Evolutionary conservation across 92 coral and sea anemone species (phyloP), one percentile per base, ranked within the genome.

Genomic region (Zoanthus sansibaricus): DNA sequence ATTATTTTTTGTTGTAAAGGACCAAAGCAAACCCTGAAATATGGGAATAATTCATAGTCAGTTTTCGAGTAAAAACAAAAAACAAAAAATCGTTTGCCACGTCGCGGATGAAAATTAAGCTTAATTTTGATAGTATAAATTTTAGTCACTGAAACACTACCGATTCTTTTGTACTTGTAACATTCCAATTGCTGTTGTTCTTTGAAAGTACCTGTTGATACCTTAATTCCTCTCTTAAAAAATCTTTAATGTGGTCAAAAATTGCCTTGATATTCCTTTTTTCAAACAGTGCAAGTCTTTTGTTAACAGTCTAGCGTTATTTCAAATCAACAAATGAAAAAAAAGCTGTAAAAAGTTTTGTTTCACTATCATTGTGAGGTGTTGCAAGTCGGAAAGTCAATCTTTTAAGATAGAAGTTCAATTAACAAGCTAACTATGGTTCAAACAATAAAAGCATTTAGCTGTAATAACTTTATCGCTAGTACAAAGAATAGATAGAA

Each of bases 1-100:
- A 48, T 31, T 70, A 54, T 56, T 56, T 56, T 21, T 71, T 71
- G 13, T n/a, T 71, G 75, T 71, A n/a, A 47, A 71, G 75, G 75
- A 71, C 49, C 13, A 21, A 71, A 71, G 13, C 6, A 71, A 71
- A 71, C 11, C 15, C 64, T 71, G 30, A 71, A 71, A 21, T 71
- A 31, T 71, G 20, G 75, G 75, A 31, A 37, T 37, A 37, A 37
- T 37, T 37, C 42, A 37, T 37, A 4, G 42, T 37, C 42, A 37
- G 42, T 37, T 31, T 49, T 71, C 18, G 64, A 56, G 64, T 56
- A 56, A 56, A 13, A 56, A 56, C 58, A 14, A 52, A 52, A 14
- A 52, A 52, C 58, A 52, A 52, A 52, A 52, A 69, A 9, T n/a
- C 6, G 21, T 14, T 69, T 13, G 73, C 73, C 46, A 45, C 21